Evolutionary conservation across 2,113 vertebrate species (phyloP), one percentile per base, ranked within the genome.

Genomic region (Benitochromis conjunctus): DNA sequence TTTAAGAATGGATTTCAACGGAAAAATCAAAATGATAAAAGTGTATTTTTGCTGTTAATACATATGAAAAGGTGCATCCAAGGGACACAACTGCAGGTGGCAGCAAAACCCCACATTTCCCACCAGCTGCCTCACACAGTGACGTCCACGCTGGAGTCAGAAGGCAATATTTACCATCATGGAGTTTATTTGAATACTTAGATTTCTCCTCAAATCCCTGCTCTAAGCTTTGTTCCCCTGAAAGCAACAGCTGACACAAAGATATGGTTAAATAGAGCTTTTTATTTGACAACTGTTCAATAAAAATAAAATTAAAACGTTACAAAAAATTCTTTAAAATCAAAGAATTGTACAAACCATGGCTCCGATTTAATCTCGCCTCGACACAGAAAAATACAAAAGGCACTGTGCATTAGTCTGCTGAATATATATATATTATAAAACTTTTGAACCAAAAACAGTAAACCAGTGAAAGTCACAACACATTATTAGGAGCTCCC

Each of bases 381-480:
- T 92, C 69, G 43, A 94, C 92, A 91, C 95, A 96, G 90, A 97
- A 97, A 96, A 96, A 92, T 95, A 96, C 88, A 95, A 96, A 95
- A 97, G 96, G 96, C 96, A 97, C 96, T 94, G 87, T 87, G 93
- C 83, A 93, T 90, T 88, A 86, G 69, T 94, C 84, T 85, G 88
- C 85, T 87, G 88, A 88, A 90, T 85, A 87, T 94, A 60, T 60
- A 34, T 31, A 51, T 3, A 51, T 5, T 5, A 95, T 48, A 92
- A 94, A 94, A 94, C 46, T 89, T 85, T 14, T 81, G 12, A 92
- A 88, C 53, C 81, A 55, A 91, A 87, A 80, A 71, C 9, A 77
- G 74, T 89, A 87, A 77, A 90, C 92, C 51, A 87, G 57, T 55
- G 18, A 88, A 64, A 87, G 83, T 46, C 62, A 84, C 58, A 87